These are phyloP conservation scores for Volucella bombylans DNA, from an alignment of 2,888 invertebrate genomes.

Conservation along the genomic window DNA sequence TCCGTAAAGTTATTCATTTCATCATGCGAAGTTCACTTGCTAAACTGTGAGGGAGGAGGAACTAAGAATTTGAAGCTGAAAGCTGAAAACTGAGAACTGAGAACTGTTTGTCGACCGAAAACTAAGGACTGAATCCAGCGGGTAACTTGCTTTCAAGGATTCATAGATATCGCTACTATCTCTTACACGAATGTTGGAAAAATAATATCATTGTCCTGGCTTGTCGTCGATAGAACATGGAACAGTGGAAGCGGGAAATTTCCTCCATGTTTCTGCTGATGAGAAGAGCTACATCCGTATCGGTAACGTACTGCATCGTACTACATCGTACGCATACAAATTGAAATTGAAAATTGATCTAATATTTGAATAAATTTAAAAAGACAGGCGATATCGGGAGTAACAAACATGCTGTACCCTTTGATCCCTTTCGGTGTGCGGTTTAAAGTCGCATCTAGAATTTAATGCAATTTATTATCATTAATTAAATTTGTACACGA, in stretches of 20 bases:
- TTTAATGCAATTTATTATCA: slow-evolving; percentile 30
- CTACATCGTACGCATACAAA: slow-evolving; percentile 6
- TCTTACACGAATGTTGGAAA: slow-evolving; percentile 20
- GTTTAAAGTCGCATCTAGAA: not conserved
- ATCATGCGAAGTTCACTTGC: slow-evolving; percentile 61
- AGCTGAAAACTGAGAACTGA: slow-evolving; percentile 3
- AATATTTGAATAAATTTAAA: slow-evolving; percentile 32
- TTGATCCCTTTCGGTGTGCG: not conserved
- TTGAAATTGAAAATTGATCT: slow-evolving; percentile 44
- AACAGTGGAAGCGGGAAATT: slow-evolving; percentile 33
- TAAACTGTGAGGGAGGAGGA: slow-evolving; percentile 21
- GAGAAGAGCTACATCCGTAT: slow-evolving; percentile 8
- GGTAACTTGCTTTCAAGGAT: slow-evolving; percentile 24
- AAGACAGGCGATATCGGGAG: not conserved
- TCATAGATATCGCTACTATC: slow-evolving; percentile 22
- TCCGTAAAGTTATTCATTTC: slow-evolving; percentile 69
- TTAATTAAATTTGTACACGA: slow-evolving; percentile 50
- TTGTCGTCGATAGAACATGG: slow-evolving; percentile 13
- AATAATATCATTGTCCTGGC: slow-evolving; percentile 51
- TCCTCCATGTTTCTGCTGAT: slow-evolving; percentile 30
- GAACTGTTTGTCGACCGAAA: no score
- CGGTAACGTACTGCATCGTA: no score
- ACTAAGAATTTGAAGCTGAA: not conserved
- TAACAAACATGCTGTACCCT: not conserved
- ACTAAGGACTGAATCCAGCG: not conserved